phyloP scores from a whole-genome alignment of 2,113 vertebrate species.

The Myanophis thanlyinensis region DNA sequence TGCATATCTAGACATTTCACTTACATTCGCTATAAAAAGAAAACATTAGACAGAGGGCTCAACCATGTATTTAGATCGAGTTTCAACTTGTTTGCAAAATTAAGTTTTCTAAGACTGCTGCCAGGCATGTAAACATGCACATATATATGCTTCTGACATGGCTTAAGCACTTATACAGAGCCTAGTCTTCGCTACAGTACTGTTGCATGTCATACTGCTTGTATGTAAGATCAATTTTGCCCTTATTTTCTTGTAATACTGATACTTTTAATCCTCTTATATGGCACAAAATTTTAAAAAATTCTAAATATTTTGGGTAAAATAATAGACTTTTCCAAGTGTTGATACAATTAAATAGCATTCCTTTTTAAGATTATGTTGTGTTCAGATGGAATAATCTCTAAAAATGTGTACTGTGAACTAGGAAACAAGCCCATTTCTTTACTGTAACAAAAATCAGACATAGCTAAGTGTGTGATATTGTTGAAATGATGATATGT shows the following conservation, averaged over 20 bases:
- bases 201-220: background rate
- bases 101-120: background rate
- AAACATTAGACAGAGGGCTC: background rate
- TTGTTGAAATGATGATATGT: background rate
- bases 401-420: background rate
- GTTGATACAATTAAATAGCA: background rate
- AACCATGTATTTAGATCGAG: background rate
- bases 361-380: background rate
- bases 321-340: background rate
- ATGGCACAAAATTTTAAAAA: background rate
- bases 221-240: slow-evolving; percentile 7
- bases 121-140: background rate
- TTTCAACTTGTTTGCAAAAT: background rate
- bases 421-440: background rate
- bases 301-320: background rate
- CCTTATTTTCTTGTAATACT: slow-evolving; percentile 2
- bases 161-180: background rate
- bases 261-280: slow-evolving; percentile 5
- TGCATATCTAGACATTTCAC: slow-evolving; percentile 1
- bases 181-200: background rate
- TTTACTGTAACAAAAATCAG: background rate
- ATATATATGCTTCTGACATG: background rate
- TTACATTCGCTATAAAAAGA: slow-evolving; percentile 4
- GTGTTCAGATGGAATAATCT: background rate
- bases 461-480: background rate